Conservation (phyloP, 2,888 invertebrate species). For the Auanema freiburgensis region DNA sequence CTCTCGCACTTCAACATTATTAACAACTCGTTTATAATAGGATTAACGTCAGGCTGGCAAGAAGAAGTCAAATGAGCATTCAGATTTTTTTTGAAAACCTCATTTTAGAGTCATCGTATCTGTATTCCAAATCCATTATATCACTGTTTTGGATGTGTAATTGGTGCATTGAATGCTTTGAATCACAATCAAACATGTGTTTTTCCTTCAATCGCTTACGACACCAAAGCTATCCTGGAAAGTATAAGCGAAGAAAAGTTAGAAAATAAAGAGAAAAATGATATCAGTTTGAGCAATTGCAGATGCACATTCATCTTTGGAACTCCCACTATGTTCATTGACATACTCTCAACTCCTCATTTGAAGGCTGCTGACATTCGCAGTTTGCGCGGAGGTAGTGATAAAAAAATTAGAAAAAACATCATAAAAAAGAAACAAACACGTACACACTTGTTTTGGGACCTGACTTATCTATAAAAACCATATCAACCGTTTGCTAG, state of each 20-base stretch:
- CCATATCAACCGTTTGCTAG: too few relatives aligned
- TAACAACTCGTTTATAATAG: too few relatives aligned
- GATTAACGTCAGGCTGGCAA: too few relatives aligned
- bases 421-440: background rate
- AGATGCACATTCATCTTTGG: constrained; percentile 68
- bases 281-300: constrained; percentile 14
- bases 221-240: constrained; percentile 72
- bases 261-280: too few relatives aligned
- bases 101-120: constrained; percentile 35
- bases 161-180: constrained; percentile 72
- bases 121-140: constrained; percentile 63
- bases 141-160: constrained; percentile 79
- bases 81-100: background rate
- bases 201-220: constrained; percentile 68
- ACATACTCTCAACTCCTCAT: constrained; percentile 66
- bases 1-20: background rate
- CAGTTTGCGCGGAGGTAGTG: constrained; percentile 19
- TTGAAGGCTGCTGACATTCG: constrained; percentile 62
- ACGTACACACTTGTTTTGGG: background rate
- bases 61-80: background rate
- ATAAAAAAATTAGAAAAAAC: background rate
- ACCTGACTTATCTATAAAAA: background rate
- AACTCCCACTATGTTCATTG: constrained; percentile 69
- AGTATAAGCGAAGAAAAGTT: constrained; percentile 75
- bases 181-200: constrained; percentile 67